Evolutionary conservation across 2,888 invertebrate genomes (phyloP), one percentile per base, ranked within the genome.

Genomic region (Orthosia gracilis): DNA sequence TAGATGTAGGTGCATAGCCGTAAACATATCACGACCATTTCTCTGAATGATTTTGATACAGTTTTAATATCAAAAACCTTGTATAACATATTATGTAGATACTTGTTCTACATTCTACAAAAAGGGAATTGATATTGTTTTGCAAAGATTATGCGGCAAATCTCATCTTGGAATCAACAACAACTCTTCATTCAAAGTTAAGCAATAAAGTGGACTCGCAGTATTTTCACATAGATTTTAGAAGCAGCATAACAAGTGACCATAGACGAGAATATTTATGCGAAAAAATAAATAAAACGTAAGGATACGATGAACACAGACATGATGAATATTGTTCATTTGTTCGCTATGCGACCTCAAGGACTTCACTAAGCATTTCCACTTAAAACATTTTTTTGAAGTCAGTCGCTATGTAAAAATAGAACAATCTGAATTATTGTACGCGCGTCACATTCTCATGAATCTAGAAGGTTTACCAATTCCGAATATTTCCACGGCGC

Each of bases 381-480:
- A 55, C 18, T 63, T 31, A 75, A 69, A 68, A 17, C 17, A 52
- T 47, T 52, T 54, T n/a, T 69, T 63, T 71, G 31, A 45, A 23
- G 23, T 18, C 47, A 23, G 31, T 66, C 21, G 50, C 21, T 64
- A 55, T 78, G 54, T 67, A 50, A 63, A 76, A 31, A n/a, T 64
- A 17, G 31, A 73, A 55, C 15, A 52, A 50, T 55, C 50, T 21
- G 55, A 47, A 26, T 57, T 7, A 65, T 49, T 65, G 40, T 57
- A 40, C 23, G 13, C 21, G 23, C 17, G 12, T 26, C 49, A 54
- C 40, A 49, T 52, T 26, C 49, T 54, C 40, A 49, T 52, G 21
- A 59, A 57, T 65, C 78, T 69, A 65, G 68, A 78, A 69, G 40
- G 58, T 54, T 78, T 78, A 40, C 15, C 12, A 9, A 63, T 66